Evolutionary conservation across 2,113 vertebrate genomes (phyloP).

Genomic region (Fulmarus glacialis): DNA sequence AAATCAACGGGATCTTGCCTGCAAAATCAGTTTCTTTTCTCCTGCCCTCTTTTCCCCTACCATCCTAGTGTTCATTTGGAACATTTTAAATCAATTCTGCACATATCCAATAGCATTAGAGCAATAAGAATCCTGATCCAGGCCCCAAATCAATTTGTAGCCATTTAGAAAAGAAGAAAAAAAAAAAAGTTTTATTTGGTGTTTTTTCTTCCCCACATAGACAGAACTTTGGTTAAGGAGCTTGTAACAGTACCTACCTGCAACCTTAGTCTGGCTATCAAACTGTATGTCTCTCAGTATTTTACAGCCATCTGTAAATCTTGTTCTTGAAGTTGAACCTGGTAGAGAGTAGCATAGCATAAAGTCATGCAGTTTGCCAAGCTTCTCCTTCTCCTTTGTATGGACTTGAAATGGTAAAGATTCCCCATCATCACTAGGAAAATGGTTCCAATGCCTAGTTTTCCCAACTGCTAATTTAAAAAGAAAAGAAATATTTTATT

Average conservation of each 20-base stretch:
- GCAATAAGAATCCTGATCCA: neutral
- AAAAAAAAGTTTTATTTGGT: neutral
- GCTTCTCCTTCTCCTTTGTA: neutral
- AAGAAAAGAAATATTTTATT: neutral
- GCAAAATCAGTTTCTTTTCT: neutral
- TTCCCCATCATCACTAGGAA: neutral
- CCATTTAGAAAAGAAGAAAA: neutral
- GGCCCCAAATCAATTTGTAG: neutral
- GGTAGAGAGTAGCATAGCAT: neutral
- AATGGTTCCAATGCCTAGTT: neutral
- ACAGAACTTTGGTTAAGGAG: neutral
- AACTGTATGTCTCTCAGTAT: neutral
- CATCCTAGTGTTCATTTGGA: neutral
- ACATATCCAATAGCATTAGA: neutral
- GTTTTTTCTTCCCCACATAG: neutral
- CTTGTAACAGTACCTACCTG: neutral
- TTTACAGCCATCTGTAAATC: neutral
- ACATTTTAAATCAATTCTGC: neutral
- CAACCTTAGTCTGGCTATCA: neutral
- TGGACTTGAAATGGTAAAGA: neutral
- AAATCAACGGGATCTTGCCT: neutral
- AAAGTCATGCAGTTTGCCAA: neutral
- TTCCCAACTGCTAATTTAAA: neutral
- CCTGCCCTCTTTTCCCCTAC: neutral
- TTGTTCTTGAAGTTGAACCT: neutral